Conservation (phyloP, 2,888 invertebrate genomes). For the Leuctra nigra region DNA sequence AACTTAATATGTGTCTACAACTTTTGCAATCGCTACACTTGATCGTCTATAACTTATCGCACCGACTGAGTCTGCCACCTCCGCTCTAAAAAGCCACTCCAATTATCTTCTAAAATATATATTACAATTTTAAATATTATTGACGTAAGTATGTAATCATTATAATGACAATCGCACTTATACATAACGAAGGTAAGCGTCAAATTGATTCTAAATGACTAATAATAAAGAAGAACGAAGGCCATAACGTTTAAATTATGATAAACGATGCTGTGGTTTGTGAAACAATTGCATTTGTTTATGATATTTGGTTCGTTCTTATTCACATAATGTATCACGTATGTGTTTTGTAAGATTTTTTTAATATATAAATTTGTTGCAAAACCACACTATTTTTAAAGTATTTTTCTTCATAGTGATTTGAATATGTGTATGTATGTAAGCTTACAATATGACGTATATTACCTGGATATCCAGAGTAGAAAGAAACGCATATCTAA, state of each 20-base stretch:
- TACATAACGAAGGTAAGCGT: not conserved
- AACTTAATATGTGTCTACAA: not conserved
- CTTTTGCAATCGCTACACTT: not conserved
- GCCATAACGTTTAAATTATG: not conserved
- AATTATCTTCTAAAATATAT: not conserved
- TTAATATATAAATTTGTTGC: too few relatives aligned
- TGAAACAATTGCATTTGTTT: too few relatives aligned
- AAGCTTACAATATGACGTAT: too few relatives aligned
- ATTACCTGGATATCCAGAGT: too few relatives aligned
- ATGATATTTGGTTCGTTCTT: too few relatives aligned
- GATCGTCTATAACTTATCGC: not conserved
- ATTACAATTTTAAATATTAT: not conserved
- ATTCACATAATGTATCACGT: too few relatives aligned
- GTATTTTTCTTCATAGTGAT: too few relatives aligned
- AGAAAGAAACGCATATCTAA: too few relatives aligned
- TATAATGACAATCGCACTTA: not conserved
- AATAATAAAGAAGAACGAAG: not conserved
- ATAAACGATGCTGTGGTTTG: not conserved
- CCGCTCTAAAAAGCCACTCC: not conserved
- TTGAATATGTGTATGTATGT: too few relatives aligned
- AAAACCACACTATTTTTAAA: too few relatives aligned
- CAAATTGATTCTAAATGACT: constrained; percentile 5
- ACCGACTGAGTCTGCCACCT: not conserved
- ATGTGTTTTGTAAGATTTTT: too few relatives aligned
- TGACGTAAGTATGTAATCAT: not conserved